Conservation (phyloP, 2,113 vertebrate genomes). For the Microtus montanus region DNA sequence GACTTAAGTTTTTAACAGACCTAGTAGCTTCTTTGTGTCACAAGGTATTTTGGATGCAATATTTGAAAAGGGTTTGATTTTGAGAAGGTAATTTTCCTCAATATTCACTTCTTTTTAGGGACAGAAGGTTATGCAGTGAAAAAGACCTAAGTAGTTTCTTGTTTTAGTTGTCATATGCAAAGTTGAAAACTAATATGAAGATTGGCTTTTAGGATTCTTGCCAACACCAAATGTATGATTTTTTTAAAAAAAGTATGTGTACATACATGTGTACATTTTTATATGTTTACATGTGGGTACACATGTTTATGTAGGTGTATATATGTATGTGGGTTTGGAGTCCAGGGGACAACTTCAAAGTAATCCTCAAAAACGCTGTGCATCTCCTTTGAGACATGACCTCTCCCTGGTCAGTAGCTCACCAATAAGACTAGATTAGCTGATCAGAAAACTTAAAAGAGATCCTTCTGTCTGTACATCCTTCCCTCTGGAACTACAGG, state of each 20-base stretch:
- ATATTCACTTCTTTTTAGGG: background rate
- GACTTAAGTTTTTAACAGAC: constrained; percentile 1
- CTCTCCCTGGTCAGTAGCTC: background rate
- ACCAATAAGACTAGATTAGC: background rate
- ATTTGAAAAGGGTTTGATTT: constrained; percentile 33
- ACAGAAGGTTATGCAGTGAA: background rate
- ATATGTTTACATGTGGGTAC: too few species aligned
- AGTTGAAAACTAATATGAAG: constrained; percentile 13
- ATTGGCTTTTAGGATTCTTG: background rate
- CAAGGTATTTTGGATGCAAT: constrained; percentile 21
- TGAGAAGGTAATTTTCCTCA: constrained; percentile 33
- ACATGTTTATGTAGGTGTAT: background rate
- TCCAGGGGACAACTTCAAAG: background rate
- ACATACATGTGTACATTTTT: too few species aligned
- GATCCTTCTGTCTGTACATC: too few species aligned
- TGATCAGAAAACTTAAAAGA: background rate
- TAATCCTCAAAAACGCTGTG: background rate
- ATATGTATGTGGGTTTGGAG: background rate
- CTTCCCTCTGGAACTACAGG: background rate
- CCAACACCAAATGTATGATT: background rate
- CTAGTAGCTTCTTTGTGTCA: background rate
- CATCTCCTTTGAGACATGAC: background rate
- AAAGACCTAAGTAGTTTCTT: constrained; percentile 6
- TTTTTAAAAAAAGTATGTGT: background rate
- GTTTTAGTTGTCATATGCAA: background rate